Evolutionary conservation across 1,140 invertebrate genomes (phyloP), one percentile per base, ranked within the genome.

Genomic region (Drosophila eugracilis): DNA sequence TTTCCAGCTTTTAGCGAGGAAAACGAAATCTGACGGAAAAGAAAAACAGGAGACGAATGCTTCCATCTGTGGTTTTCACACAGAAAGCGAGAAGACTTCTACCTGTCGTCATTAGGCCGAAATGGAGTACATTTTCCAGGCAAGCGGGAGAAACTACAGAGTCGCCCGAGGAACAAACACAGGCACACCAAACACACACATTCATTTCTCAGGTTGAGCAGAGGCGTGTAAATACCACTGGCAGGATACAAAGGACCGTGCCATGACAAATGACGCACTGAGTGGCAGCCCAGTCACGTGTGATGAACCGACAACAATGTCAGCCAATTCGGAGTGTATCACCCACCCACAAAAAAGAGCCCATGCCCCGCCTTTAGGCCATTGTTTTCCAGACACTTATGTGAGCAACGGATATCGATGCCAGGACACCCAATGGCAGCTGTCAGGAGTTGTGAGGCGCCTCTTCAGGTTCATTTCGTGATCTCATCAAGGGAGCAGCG

Each of bases 211-310:
- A 26, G 48, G 30, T 62, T 47, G 39, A 26, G 65, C 45, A 71
- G 19, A 52, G 28, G 48, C 30, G 19, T 28, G 58, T 30, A 57
- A 75, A 66, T 54, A 75, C 21, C 37, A 28, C 22, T 28, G 34
- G 12, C 58, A 49, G 45, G 49, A 75, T 57, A 66, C 58, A 75
- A 66, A 55, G 26, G 45, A 75, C 21, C 45, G 14, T 26, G 14
- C n/a, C 37, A 76, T 88, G 83, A 88, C 83, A 83, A 85, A 85
- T 88, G 83, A 83, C 76, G 78, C 30, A 21, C 28, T 57, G 21
- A 49, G 41, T 57, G 57, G 47, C 63, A 45, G 37, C 26, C 47
- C 62, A 55, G 32, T 52, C 71, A 71, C 75, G 73, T 75, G 72
- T 75, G 72, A 69, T 63, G 59, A 55, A 66, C 59, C 58, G 41